These are phyloP conservation scores for Epistrophella euchroma DNA, from an alignment of 2,888 invertebrate genomes.

Conservation along the genomic window DNA sequence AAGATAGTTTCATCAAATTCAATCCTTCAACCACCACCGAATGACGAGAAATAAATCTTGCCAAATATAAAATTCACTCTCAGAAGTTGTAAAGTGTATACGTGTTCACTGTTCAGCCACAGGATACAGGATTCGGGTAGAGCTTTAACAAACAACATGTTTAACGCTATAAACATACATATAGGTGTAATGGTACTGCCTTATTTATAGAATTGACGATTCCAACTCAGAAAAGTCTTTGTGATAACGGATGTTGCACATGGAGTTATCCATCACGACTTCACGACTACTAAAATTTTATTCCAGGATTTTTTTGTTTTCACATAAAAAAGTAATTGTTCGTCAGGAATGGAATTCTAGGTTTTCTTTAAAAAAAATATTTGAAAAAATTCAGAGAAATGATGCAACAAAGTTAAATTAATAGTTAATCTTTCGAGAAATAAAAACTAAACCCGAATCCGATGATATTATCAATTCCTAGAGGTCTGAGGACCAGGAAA, in stretches of 20 bases:
- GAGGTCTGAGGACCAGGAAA: no score
- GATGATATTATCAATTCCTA: no score
- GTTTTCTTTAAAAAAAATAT: no score
- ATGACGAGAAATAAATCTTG: slow-evolving; percentile 17
- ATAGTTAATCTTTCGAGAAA: no score
- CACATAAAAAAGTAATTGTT: background rate
- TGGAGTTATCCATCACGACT: background rate
- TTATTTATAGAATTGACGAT: background rate
- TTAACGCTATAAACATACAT: background rate
- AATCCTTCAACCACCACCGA: background rate
- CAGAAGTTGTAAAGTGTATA: background rate
- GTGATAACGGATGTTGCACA: background rate
- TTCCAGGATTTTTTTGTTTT: background rate
- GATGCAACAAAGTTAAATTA: no score
- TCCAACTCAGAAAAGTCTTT: background rate
- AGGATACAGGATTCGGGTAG: background rate
- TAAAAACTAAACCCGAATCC: no score
- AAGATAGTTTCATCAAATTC: background rate
- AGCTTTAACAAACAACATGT: background rate
- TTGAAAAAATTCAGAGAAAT: no score
- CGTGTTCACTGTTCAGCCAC: no score
- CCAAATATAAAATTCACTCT: slow-evolving; percentile 18
- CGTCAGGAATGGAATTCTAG: background rate
- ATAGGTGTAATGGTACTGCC: background rate
- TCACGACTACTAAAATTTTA: background rate